Conservation (phyloP, 2,888 invertebrate genomes). For the Abrostola triplasia region DNA sequence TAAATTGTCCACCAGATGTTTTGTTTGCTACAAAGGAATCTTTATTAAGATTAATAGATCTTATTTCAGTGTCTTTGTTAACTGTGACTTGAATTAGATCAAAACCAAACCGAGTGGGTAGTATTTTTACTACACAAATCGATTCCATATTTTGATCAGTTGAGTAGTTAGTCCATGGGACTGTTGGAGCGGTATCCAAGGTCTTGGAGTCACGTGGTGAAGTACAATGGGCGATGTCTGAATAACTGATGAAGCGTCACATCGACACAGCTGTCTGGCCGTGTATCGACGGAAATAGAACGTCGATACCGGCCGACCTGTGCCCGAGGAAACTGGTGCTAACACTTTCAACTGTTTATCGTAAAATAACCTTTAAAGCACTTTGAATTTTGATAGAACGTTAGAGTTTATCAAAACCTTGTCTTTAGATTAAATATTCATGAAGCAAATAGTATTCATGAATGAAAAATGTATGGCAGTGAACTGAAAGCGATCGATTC, state of each 20-base stretch:
- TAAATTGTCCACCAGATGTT: background rate
- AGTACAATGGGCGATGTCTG: slow-evolving; percentile 66
- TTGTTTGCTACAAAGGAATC: background rate
- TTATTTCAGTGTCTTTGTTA: background rate
- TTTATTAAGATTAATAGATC: slow-evolving; percentile 2
- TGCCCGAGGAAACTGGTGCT: slow-evolving; percentile 49
- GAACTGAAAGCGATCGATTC: slow-evolving; percentile 40
- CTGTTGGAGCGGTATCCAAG: slow-evolving; percentile 50
- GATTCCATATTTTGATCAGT: slow-evolving; percentile 9
- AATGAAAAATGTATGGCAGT: slow-evolving; percentile 33
- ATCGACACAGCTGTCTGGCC: slow-evolving; percentile 66
- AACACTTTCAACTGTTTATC: slow-evolving; percentile 24
- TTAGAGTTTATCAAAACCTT: slow-evolving; percentile 24
- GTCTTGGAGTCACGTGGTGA: slow-evolving; percentile 54
- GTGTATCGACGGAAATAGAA: slow-evolving; percentile 71
- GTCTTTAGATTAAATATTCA: slow-evolving; percentile 42
- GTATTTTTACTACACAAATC: background rate
- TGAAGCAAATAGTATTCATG: slow-evolving; percentile 24
- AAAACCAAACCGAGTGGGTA: background rate
- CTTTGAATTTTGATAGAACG: slow-evolving; percentile 22
- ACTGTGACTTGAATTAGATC: too few relatives aligned
- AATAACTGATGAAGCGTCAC: slow-evolving; percentile 73
- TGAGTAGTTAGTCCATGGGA: slow-evolving; percentile 20
- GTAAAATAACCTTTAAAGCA: slow-evolving; percentile 13
- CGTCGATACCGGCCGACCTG: slow-evolving; percentile 64